These are phyloP conservation scores for Pteropus rufus DNA, from an alignment of 2,797 vertebrate species.

Conservation along the genomic window DNA sequence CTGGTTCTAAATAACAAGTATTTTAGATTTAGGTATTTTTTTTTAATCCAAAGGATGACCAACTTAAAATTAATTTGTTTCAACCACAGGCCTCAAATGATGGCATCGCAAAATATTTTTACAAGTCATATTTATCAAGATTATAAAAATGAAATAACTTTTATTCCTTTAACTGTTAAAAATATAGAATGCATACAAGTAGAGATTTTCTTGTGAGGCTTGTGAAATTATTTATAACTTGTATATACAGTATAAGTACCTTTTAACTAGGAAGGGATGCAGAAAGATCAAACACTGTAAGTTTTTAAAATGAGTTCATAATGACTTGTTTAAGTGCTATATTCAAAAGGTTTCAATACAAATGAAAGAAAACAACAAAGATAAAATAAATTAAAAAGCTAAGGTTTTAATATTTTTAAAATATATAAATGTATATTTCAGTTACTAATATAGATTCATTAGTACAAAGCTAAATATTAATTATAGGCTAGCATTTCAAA, in stretches of 20 bases:
- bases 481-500: background rate
- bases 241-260: background rate
- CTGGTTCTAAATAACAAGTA: background rate
- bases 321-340: background rate
- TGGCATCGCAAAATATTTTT: background rate
- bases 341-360: background rate
- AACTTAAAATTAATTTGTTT: background rate
- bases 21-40: background rate
- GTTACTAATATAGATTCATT: background rate
- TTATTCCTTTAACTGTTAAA: background rate
- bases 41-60: background rate
- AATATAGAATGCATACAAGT: background rate
- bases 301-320: conserved; percentile 1
- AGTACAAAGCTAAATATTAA: background rate
- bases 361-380: background rate
- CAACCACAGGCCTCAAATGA: background rate
- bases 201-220: background rate
- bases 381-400: background rate
- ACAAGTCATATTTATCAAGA: background rate
- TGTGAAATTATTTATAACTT: background rate
- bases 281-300: background rate
- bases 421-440: background rate
- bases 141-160: background rate
- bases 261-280: background rate
- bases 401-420: background rate